A percentile compares a stretch with the other conserved stretches of the same genome.
phyloP scores from a whole-genome alignment of 2,797 vertebrate genomes.

The Thripadectes ignobilis region DNA sequence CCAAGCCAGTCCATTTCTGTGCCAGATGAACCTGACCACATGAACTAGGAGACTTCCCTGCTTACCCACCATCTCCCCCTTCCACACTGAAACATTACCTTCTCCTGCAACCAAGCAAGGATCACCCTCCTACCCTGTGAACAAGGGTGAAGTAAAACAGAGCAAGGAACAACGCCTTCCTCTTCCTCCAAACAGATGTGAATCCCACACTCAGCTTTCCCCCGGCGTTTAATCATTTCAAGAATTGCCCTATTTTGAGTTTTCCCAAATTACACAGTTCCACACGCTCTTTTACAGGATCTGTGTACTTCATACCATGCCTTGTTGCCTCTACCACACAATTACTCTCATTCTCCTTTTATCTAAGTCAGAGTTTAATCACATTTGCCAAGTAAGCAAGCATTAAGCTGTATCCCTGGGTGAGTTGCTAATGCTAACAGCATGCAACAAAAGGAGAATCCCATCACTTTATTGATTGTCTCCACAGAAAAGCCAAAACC shows the following conservation, averaged over 20 bases:
- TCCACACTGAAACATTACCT: neutral
- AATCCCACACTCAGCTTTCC: neutral
- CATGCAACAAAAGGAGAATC: conserved; percentile 30
- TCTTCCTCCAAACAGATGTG: neutral
- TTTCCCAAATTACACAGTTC: neutral
- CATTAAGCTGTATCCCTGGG: conserved; percentile 27
- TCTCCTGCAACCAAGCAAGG: neutral
- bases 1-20: neutral
- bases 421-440: conserved; percentile 43
- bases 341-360: neutral
- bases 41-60: neutral
- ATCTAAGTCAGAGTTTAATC: conserved; percentile 36
- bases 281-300: neutral
- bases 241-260: neutral
- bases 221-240: neutral
- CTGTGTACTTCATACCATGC: neutral
- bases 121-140: neutral
- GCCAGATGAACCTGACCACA: neutral
- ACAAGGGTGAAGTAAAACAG: neutral
- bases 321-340: neutral
- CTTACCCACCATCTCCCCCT: neutral
- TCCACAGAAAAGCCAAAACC: conserved; percentile 25
- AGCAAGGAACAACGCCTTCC: neutral
- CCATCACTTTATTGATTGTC: conserved; percentile 7
- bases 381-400: conserved; percentile 37